Evolutionary conservation across 2,113 vertebrate genomes (phyloP).

Genomic region (Amphiprion percula): DNA sequence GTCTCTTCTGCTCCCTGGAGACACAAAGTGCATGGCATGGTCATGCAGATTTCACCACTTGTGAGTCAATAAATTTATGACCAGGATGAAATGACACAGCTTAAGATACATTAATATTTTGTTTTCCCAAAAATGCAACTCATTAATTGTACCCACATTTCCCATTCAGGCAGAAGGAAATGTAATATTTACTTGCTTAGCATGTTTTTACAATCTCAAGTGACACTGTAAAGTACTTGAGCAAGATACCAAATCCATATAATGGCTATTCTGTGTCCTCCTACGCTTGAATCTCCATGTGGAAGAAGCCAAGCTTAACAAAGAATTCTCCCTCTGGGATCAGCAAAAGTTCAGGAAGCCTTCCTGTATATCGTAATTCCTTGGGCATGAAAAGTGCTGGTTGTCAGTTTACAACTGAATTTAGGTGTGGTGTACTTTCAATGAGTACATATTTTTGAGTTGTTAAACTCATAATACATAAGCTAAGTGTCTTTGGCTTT

Average conservation of each 20-base stretch:
- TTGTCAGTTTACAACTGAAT: constrained; percentile 22
- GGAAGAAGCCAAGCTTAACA: constrained; percentile 46
- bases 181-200: constrained; percentile 13
- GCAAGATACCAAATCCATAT: constrained; percentile 50
- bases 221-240: constrained; percentile 51
- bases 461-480: constrained; percentile 14
- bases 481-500: constrained; percentile 3
- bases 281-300: constrained; percentile 43
- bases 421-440: background rate
- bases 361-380: constrained; percentile 24
- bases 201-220: constrained; percentile 53
- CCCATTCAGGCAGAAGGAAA: constrained; percentile 22
- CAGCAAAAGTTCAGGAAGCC: constrained; percentile 56
- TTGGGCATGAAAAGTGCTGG: background rate
- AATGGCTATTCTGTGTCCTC: constrained; percentile 50
- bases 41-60: constrained; percentile 29
- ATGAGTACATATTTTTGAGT: background rate
- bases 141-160: constrained; percentile 22
- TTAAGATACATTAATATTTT: background rate
- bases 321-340: constrained; percentile 54
- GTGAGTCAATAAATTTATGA: constrained; percentile 12
- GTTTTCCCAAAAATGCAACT: constrained; percentile 3
- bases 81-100: background rate
- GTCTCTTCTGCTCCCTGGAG: constrained; percentile 85
- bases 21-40: constrained; percentile 45